phyloP scores from a whole-genome alignment of 2,888 invertebrate genomes.

The Dynastes grantii region DNA sequence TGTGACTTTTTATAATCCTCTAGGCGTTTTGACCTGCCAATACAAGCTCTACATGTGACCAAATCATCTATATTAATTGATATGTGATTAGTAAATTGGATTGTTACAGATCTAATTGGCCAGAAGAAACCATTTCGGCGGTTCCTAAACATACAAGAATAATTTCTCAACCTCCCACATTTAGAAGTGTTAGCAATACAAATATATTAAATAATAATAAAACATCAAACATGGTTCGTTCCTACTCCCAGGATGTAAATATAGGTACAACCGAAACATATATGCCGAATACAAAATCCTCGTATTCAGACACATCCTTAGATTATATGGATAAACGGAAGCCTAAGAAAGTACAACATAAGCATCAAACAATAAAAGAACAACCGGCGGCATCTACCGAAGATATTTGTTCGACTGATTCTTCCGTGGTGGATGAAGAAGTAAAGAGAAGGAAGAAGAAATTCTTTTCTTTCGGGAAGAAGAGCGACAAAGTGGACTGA shows the following conservation, averaged over 20 bases:
- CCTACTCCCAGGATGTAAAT: slow-evolving; percentile 73
- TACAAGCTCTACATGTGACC: too few relatives aligned
- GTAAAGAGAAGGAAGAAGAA: slow-evolving; percentile 76
- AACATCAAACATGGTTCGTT: slow-evolving; percentile 68
- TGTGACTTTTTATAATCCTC: too few relatives aligned
- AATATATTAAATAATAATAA: slow-evolving; percentile 61
- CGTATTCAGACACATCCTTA: slow-evolving; percentile 72
- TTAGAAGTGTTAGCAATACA: slow-evolving; percentile 62
- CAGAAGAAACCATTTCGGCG: slow-evolving; percentile 57
- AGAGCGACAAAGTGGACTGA: slow-evolving; percentile 44
- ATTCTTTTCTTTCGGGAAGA: slow-evolving; percentile 71
- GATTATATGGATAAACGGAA: slow-evolving; percentile 59
- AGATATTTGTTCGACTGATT: slow-evolving; percentile 80
- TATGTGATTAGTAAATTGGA: too few relatives aligned
- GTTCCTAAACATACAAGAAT: slow-evolving; percentile 53
- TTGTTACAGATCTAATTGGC: slow-evolving; percentile 58
- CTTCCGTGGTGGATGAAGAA: slow-evolving; percentile 79
- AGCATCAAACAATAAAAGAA: slow-evolving; percentile 64
- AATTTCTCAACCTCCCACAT: slow-evolving; percentile 54
- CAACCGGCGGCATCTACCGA: slow-evolving; percentile 72
- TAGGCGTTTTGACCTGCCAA: too few relatives aligned
- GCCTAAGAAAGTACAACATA: slow-evolving; percentile 43
- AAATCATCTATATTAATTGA: too few relatives aligned
- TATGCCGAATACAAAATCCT: slow-evolving; percentile 68
- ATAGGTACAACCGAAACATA: slow-evolving; percentile 62